Conservation (phyloP, 92 coral and sea anemone genomes). For the Bergia puertoricense region DNA sequence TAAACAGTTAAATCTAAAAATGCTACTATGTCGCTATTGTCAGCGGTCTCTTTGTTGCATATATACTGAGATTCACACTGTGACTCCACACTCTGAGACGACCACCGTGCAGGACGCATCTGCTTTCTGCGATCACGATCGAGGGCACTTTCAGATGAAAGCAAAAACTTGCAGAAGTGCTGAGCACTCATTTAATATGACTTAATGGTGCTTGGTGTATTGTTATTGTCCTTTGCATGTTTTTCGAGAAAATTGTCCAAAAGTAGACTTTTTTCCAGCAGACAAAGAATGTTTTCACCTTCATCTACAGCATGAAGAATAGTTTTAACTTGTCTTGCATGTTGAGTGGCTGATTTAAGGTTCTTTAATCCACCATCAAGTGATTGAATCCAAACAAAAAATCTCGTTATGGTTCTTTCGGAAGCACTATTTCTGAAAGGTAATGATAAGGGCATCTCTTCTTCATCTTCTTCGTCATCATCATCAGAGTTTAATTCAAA, state of each 20-base stretch:
- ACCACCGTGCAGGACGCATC: too few species aligned
- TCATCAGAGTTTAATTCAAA: neutral
- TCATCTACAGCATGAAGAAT: slow-evolving; percentile 33
- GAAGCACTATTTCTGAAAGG: slow-evolving; percentile 4
- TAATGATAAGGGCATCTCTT: neutral
- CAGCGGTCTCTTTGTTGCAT: too few species aligned
- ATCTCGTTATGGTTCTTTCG: neutral
- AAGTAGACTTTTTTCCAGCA: slow-evolving; percentile 41
- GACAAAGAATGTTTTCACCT: slow-evolving; percentile 36
- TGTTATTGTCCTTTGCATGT: slow-evolving; percentile 41
- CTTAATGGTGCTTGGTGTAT: slow-evolving; percentile 43
- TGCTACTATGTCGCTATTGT: too few species aligned
- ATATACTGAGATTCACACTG: too few species aligned
- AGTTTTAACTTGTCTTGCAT: slow-evolving; percentile 24
- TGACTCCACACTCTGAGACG: too few species aligned
- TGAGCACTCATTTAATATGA: slow-evolving; percentile 45
- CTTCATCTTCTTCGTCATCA: neutral
- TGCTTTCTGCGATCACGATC: slow-evolving; percentile 19
- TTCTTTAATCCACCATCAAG: slow-evolving; percentile 29
- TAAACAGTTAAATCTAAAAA: too few species aligned
- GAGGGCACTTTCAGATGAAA: slow-evolving; percentile 41
- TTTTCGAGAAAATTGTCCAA: slow-evolving; percentile 20
- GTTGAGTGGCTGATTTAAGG: slow-evolving; percentile 35
- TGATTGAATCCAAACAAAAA: slow-evolving; percentile 26
- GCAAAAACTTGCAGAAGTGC: slow-evolving; percentile 41